Evolutionary conservation across 2,888 invertebrate species (phyloP).

Genomic region (Trissoscelio sp.): DNA sequence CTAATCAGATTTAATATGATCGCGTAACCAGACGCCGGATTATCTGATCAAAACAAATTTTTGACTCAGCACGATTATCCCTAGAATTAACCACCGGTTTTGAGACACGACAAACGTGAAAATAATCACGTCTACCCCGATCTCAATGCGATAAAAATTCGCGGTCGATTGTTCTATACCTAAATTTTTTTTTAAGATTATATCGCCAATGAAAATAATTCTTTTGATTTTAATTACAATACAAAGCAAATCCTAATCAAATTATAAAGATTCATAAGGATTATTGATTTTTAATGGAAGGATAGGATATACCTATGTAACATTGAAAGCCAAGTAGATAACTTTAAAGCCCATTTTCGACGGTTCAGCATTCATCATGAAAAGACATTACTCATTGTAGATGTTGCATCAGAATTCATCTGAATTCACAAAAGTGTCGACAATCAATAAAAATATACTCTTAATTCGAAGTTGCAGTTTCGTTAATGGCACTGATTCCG

Average conservation of each 20-base stretch:
- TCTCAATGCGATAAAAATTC: slow-evolving; percentile 10
- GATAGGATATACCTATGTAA: not conserved
- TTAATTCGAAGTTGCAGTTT: slow-evolving; percentile 37
- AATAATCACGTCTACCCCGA: slow-evolving; percentile 13
- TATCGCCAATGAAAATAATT: not conserved
- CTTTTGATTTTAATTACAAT: slow-evolving; percentile 14
- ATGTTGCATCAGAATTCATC: slow-evolving; percentile 16
- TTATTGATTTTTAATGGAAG: slow-evolving; percentile 30
- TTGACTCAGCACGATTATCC: slow-evolving; percentile 33
- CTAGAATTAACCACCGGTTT: not conserved
- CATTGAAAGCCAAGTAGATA: not conserved
- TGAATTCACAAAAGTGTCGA: slow-evolving; percentile 10
- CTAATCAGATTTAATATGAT: slow-evolving; percentile 20
- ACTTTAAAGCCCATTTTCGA: slow-evolving; percentile 23
- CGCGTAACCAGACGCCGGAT: not conserved
- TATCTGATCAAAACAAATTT: slow-evolving; percentile 36
- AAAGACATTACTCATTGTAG: slow-evolving; percentile 26
- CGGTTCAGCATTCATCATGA: slow-evolving; percentile 24
- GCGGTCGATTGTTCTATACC: not conserved
- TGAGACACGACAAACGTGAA: not conserved
- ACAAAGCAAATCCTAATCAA: not conserved
- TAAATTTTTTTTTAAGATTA: not conserved
- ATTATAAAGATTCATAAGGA: slow-evolving; percentile 5
- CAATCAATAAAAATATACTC: slow-evolving; percentile 41
- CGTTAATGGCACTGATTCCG: slow-evolving; percentile 40